Base-by-base conservation (phyloP, 2,113 vertebrate genomes). In the Agapornis roseicollis region DNA sequence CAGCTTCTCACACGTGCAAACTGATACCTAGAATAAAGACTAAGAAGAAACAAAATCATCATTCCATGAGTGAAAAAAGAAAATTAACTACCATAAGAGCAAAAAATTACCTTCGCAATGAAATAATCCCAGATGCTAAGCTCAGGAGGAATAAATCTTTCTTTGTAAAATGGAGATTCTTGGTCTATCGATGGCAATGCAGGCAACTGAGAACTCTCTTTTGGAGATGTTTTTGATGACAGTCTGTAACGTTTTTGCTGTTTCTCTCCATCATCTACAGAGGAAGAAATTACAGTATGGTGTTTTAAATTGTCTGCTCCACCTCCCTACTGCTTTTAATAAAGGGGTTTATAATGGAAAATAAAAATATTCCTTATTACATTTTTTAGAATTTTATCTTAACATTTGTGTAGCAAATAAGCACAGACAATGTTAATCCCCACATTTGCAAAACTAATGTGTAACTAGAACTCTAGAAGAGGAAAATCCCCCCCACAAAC, bases 51-150 rank as follows among this genome's bases (percentile, higher is more conserved):
- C 80, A 85, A 79, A 83, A 63, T 6, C 66, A 94, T 9, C 18
- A 49, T 60, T 85, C 22, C 33, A 53, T 63, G 71, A 88, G 19
- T 19, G 5, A 46, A 0, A 74, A 76, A 80, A 76, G 6, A 33
- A 25, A 73, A 4, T 60, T 71, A 47, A 33, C 14, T 81, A 9
- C 29, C 10, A 29, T 49, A 92, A 72, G 0, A 58, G 14, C 11
- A 79, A 71, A 89, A 42, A 46, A 29, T 92, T 98, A 99, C 99
- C 99, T 99, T 99, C 70, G 99, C 98, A 84, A 99, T 99, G 77
- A 99, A 99, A 94, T 99, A 99, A 97, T 99, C 99, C 99, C 99
- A 99, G 97, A 99, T 99, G 96, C 99, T 99, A 93, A 99, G 98
- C 80, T 99, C 99, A 28, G 99, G 99, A 47, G 99, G 99, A 64